Percentiles rank a stretch among this genome's conserved stretches.
phyloP scores from a whole-genome alignment of 2,113 vertebrate species.

The Eurystomus gularis region DNA sequence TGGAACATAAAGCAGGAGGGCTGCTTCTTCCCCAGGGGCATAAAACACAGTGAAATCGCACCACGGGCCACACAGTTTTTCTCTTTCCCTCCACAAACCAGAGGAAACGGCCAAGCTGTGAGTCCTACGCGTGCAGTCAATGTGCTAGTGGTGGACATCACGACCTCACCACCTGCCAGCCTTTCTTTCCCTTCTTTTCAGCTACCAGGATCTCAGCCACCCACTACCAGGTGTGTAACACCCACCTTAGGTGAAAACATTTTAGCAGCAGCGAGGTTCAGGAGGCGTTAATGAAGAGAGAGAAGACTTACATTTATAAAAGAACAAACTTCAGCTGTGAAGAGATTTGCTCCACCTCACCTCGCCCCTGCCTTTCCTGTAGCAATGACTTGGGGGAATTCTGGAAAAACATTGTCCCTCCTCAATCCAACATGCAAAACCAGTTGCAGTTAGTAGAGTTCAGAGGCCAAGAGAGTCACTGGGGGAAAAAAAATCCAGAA shows the following conservation, averaged over 20 bases:
- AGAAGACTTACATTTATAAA: background rate
- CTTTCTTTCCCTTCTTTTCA: background rate
- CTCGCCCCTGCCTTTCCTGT: background rate
- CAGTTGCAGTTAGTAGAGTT: background rate
- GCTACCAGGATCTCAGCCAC: background rate
- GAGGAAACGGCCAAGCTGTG: background rate
- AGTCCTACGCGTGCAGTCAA: background rate
- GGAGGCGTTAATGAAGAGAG: background rate
- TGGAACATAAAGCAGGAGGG: background rate
- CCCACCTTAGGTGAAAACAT: background rate
- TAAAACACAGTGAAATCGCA: background rate
- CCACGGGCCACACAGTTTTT: background rate
- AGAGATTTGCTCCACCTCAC: background rate
- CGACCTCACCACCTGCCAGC: background rate
- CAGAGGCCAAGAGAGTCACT: background rate
- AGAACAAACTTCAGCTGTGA: background rate
- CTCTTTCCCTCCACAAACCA: background rate
- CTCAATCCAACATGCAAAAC: background rate
- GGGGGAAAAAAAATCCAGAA: rapidly evolving
- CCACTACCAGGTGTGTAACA: background rate
- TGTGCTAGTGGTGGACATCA: no score
- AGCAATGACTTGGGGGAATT: background rate
- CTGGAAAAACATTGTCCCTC: background rate
- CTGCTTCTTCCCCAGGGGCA: background rate
- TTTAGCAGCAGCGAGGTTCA: background rate